A percentile compares a stretch with the other conserved stretches of the same genome.
These are phyloP conservation scores for Diplolepis rosae DNA, from an alignment of 2,888 invertebrate species.

Conservation along the genomic window DNA sequence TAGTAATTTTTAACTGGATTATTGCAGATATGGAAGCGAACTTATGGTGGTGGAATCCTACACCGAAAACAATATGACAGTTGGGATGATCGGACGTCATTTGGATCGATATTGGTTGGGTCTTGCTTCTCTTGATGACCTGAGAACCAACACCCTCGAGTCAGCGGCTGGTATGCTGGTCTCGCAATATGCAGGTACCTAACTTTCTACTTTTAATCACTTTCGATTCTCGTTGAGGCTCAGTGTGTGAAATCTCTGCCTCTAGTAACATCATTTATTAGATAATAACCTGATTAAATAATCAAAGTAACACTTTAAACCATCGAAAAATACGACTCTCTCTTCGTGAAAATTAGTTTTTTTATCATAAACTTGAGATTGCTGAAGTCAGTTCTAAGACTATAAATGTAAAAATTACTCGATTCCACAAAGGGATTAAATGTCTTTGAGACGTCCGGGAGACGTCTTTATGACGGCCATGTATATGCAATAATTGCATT, in stretches of 20 bases:
- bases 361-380: no score
- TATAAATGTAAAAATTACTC: no score
- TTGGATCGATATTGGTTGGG: slow-evolving; percentile 91
- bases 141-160: slow-evolving; percentile 95
- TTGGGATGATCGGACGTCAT: slow-evolving; percentile 83
- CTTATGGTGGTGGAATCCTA: slow-evolving; percentile 93
- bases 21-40: slow-evolving; percentile 92
- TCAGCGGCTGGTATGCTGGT: slow-evolving; percentile 92
- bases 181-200: slow-evolving; percentile 90
- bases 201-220: slow-evolving; percentile 45
- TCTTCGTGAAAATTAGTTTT: no score
- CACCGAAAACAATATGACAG: slow-evolving; percentile 93
- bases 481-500: no score
- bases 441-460: no score
- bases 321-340: no score
- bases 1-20: no score
- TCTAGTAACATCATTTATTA: neutral
- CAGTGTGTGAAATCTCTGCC: slow-evolving; percentile 12
- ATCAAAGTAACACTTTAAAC: neutral
- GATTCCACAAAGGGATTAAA: no score
- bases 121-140: slow-evolving; percentile 91
- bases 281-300: slow-evolving; percentile 1
- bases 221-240: slow-evolving; percentile 28
- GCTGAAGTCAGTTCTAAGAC: no score
- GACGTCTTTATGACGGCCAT: no score